Conservation (phyloP, 1,140 invertebrate species). For the Drosophila busckii region DNA sequence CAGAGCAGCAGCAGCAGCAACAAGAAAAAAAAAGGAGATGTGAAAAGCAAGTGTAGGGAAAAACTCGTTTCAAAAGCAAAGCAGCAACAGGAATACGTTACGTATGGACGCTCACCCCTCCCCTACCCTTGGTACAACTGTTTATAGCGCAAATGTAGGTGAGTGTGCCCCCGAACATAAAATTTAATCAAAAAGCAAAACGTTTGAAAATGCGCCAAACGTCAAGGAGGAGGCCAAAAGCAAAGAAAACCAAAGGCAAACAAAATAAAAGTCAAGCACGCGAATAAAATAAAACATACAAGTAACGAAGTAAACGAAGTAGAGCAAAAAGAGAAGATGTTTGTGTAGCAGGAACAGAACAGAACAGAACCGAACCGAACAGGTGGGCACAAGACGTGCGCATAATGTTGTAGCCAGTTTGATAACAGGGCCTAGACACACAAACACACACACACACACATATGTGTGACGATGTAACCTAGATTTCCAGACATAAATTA, state of each 20-base stretch:
- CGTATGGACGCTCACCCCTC: not conserved
- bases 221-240: conserved; percentile 21
- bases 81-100: conserved; percentile 34
- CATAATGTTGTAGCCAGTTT: conserved; percentile 66
- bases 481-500: conserved; percentile 72
- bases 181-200: conserved; percentile 72
- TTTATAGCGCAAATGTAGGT: conserved; percentile 50
- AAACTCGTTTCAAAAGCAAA: conserved; percentile 53
- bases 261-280: conserved; percentile 1
- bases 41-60: conserved; percentile 74
- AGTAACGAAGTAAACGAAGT: conserved; percentile 24
- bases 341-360: no score
- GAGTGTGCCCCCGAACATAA: conserved; percentile 57
- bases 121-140: no score
- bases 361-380: no score
- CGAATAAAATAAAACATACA: no score
- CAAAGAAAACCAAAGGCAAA: not conserved
- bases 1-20: conserved; percentile 16
- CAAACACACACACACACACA: not conserved
- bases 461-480: conserved; percentile 40
- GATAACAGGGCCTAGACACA: conserved; percentile 57
- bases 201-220: conserved; percentile 71
- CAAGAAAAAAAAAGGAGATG: conserved; percentile 55
- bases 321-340: conserved; percentile 7
- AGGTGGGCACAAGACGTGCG: conserved; percentile 41